Evolutionary conservation across 2,888 invertebrate genomes (phyloP).

Genomic region (Protodeltote pygarga): DNA sequence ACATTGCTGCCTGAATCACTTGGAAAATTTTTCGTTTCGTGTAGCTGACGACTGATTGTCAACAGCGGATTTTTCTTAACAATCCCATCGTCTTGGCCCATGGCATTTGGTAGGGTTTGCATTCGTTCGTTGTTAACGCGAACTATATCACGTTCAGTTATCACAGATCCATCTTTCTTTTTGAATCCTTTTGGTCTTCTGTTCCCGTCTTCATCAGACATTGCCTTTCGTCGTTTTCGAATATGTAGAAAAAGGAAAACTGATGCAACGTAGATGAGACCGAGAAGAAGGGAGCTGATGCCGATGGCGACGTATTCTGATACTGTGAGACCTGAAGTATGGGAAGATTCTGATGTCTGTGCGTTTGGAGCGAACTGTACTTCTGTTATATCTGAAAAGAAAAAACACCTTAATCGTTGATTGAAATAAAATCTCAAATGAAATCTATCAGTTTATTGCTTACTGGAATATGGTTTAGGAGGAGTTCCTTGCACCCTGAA

Average conservation of each 20-base stretch:
- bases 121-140: slow-evolving; percentile 78
- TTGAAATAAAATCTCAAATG: not conserved
- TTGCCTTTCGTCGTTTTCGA: slow-evolving; percentile 87
- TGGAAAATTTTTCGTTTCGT: slow-evolving; percentile 75
- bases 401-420: not conserved
- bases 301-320: slow-evolving; percentile 95
- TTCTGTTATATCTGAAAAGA: slow-evolving; percentile 91
- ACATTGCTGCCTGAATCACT: slow-evolving; percentile 88
- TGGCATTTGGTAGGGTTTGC: slow-evolving; percentile 71
- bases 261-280: slow-evolving; percentile 94
- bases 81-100: slow-evolving; percentile 89
- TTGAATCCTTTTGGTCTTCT: slow-evolving; percentile 71
- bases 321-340: slow-evolving; percentile 88
- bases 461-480: slow-evolving; percentile 84
- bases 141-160: slow-evolving; percentile 80
- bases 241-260: slow-evolving; percentile 94
- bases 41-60: slow-evolving; percentile 88
- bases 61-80: slow-evolving; percentile 93
- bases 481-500: slow-evolving; percentile 95
- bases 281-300: slow-evolving; percentile 93
- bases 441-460: slow-evolving; percentile 7
- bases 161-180: slow-evolving; percentile 75
- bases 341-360: slow-evolving; percentile 84
- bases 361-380: slow-evolving; percentile 91
- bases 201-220: slow-evolving; percentile 78